Conservation (phyloP, 2,113 vertebrate species). For the Hippolais icterina region DNA sequence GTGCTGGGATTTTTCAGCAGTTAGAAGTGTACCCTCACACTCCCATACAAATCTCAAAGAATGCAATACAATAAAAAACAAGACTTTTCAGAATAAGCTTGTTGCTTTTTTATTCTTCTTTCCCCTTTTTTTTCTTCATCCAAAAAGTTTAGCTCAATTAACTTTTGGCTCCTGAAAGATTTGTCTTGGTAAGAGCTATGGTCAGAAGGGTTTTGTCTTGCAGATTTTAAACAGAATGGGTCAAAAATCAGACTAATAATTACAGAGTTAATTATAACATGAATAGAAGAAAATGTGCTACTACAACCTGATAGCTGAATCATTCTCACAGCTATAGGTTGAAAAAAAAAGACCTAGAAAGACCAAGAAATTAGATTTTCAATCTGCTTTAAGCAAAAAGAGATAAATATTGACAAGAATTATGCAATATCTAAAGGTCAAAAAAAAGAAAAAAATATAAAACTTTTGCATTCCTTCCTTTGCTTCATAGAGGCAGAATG, state of each 20-base stretch:
- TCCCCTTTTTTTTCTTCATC: neutral
- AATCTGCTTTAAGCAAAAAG: neutral
- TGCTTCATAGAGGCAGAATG: neutral
- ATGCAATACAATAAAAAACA: neutral
- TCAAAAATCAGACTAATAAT: neutral
- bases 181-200: neutral
- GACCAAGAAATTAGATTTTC: neutral
- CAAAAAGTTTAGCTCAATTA: neutral
- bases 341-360: neutral
- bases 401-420: neutral
- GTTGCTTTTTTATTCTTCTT: neutral
- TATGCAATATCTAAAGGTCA: neutral
- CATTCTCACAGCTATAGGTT: neutral
- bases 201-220: neutral
- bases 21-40: neutral
- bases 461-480: neutral
- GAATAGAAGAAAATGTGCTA: neutral
- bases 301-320: neutral
- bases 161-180: neutral
- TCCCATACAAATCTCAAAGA: neutral
- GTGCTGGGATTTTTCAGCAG: neutral
- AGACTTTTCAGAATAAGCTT: neutral
- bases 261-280: conserved; percentile 17
- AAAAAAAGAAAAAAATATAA: neutral
- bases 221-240: neutral